phyloP scores from a whole-genome alignment of 2,888 invertebrate genomes.

The Formica aserva region DNA sequence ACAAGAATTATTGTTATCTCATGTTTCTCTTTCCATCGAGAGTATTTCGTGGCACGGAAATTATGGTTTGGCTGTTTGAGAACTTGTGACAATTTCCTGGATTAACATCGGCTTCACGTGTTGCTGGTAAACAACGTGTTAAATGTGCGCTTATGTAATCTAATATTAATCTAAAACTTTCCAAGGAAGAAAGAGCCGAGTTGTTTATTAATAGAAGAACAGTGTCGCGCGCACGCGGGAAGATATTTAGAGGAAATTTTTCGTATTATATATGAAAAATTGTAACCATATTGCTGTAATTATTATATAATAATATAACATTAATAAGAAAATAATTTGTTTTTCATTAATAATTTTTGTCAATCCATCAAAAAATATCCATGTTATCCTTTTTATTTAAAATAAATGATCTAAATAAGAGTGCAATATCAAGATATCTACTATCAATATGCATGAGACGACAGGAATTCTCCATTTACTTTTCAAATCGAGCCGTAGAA shows the following conservation, averaged over 20 bases:
- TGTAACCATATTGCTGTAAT: not conserved
- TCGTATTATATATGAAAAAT: not conserved
- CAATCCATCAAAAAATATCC: not conserved
- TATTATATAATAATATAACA: not conserved
- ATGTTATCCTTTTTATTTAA: not conserved
- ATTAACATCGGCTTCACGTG: constrained; percentile 33
- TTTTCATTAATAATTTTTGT: not conserved
- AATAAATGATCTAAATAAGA: not conserved
- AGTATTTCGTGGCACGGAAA: not conserved
- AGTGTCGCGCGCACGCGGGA: not conserved
- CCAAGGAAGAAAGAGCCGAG: constrained; percentile 23
- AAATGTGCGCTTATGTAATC: constrained; percentile 8
- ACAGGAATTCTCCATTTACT: not conserved
- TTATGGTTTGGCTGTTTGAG: constrained; percentile 10
- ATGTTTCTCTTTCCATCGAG: constrained; percentile 59
- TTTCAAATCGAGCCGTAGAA: not conserved
- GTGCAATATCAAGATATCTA: constrained; percentile 21
- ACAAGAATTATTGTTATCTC: constrained; percentile 66
- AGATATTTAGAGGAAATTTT: not conserved
- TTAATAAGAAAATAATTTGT: not conserved
- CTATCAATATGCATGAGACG: constrained; percentile 11
- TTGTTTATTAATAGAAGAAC: constrained; percentile 15
- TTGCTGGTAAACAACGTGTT: constrained; percentile 13
- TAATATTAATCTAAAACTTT: constrained; percentile 12
- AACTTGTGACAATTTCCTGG: constrained; percentile 37